Evolutionary conservation across 2,888 invertebrate species (phyloP).

Genomic region (Pollenia amentaria): DNA sequence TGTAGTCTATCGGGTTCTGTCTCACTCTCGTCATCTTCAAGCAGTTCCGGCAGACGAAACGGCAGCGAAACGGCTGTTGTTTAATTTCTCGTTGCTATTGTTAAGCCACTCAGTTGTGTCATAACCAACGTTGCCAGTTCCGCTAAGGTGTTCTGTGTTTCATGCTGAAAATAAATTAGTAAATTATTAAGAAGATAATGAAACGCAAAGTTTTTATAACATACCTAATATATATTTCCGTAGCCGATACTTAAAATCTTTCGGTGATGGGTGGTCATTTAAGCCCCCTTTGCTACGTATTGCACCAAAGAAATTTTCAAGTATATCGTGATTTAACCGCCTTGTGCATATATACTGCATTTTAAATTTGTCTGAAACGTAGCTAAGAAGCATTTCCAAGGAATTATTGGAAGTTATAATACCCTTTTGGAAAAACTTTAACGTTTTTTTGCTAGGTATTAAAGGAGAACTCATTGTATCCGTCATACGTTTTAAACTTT

Average conservation of each 20-base stretch:
- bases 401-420: constrained; percentile 57
- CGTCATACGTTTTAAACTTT: constrained; percentile 42
- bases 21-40: no score
- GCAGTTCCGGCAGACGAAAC: neutral
- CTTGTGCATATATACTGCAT: no score
- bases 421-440: constrained; percentile 59
- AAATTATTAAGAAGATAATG: neutral
- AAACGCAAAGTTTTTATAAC: neutral
- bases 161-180: no score
- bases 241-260: constrained; percentile 28
- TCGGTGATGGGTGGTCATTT: constrained; percentile 2
- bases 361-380: constrained; percentile 6
- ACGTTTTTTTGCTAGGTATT: constrained; percentile 43
- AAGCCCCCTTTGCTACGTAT: no score
- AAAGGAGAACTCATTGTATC: constrained; percentile 25
- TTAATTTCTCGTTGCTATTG: neutral
- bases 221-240: constrained; percentile 48
- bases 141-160: no score
- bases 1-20: neutral
- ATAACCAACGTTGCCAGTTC: no score
- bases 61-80: neutral
- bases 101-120: no score
- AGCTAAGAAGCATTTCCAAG: constrained; percentile 12
- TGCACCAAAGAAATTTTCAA: no score
- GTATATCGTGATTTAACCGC: no score